phyloP scores from a whole-genome alignment of 2,888 invertebrate species.

The Sarcophaga variegata region DNA sequence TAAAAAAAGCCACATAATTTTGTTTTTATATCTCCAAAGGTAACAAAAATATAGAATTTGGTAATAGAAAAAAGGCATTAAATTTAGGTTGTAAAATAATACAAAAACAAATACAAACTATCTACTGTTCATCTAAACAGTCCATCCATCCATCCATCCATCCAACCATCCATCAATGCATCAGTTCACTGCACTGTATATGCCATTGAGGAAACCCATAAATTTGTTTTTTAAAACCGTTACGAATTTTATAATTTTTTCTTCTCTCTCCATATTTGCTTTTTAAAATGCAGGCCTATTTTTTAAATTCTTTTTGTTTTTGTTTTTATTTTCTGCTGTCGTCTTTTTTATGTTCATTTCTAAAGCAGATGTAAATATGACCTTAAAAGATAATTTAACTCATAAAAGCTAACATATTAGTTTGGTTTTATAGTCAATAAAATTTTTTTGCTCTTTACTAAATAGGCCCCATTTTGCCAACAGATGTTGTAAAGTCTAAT shows the following conservation, averaged over 20 bases:
- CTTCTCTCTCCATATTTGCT: background rate
- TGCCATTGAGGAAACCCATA: slow-evolving; percentile 43
- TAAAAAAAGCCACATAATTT: slow-evolving; percentile 61
- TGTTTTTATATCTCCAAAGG: slow-evolving; percentile 7
- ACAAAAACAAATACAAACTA: slow-evolving; percentile 21
- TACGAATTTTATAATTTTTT: slow-evolving; percentile 2
- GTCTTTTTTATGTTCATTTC: background rate
- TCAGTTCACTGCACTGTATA: background rate
- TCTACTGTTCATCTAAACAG: background rate
- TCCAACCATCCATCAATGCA: background rate
- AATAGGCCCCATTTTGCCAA: background rate
- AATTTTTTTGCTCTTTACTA: background rate
- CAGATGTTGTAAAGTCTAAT: background rate
- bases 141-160: background rate
- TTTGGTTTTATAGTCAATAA: background rate
- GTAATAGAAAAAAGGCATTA: slow-evolving; percentile 49
- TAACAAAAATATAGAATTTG: background rate
- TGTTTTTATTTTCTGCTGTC: background rate
- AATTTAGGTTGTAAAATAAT: slow-evolving; percentile 45
- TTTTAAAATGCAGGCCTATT: slow-evolving; percentile 11
- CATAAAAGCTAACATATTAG: slow-evolving; percentile 37
- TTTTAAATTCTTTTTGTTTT: slow-evolving; percentile 5
- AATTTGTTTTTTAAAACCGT: slow-evolving; percentile 36
- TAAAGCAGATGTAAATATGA: slow-evolving; percentile 40
- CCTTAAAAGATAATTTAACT: slow-evolving; percentile 52